phyloP scores from a whole-genome alignment of 2,888 invertebrate genomes.

The Andrena fulva region DNA sequence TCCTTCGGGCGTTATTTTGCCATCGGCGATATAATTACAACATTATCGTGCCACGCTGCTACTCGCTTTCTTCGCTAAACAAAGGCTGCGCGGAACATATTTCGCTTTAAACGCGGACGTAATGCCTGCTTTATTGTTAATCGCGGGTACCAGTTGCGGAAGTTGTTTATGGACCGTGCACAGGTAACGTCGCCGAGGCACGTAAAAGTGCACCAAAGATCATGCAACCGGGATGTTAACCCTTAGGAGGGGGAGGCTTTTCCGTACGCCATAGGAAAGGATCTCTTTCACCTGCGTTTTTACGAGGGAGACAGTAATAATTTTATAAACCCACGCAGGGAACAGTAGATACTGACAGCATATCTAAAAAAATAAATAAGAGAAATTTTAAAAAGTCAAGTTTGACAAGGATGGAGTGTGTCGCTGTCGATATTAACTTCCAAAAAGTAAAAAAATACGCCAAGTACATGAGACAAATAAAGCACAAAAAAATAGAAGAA shows the following conservation, averaged over 20 bases:
- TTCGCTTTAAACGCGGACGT: not conserved
- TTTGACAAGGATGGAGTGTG: too few species aligned
- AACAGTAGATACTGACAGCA: not conserved
- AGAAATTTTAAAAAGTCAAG: too few species aligned
- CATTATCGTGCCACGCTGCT: slow-evolving; percentile 10
- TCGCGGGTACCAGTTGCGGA: slow-evolving; percentile 1
- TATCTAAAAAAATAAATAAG: not conserved
- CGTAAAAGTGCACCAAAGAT: slow-evolving; percentile 14
- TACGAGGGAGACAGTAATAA: not conserved
- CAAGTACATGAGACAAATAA: too few species aligned
- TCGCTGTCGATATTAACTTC: too few species aligned
- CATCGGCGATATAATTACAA: slow-evolving; percentile 4
- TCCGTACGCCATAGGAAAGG: not conserved
- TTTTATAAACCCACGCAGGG: not conserved
- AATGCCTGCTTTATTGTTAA: slow-evolving; percentile 17
- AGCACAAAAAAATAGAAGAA: too few species aligned
- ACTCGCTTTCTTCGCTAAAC: not conserved
- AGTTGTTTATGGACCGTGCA: not conserved
- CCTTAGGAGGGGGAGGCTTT: not conserved
- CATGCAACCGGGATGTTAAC: slow-evolving; percentile 12
- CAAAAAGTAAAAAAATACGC: too few species aligned
- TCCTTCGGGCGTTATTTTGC: not conserved
- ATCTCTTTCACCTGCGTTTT: not conserved
- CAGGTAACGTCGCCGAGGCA: not conserved
- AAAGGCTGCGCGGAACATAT: not conserved